Evolutionary conservation across 2,888 invertebrate species (phyloP).

Genomic region (Dasypogon diadema): DNA sequence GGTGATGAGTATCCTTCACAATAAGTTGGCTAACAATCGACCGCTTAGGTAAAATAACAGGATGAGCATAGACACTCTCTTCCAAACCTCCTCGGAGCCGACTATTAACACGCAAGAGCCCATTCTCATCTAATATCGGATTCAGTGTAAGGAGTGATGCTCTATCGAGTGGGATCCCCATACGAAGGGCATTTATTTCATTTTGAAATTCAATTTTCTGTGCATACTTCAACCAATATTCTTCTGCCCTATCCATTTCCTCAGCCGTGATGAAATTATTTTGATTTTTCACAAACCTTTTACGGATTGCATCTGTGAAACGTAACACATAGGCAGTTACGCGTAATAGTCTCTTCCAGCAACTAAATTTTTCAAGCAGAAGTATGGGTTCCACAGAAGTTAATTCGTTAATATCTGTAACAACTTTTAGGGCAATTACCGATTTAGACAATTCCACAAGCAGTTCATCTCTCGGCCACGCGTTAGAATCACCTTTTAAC

Average conservation of each 20-base stretch:
- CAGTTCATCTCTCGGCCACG: background rate
- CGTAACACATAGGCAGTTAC: background rate
- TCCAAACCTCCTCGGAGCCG: background rate
- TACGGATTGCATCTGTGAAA: background rate
- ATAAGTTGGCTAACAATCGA: background rate
- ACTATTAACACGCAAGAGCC: constrained; percentile 27
- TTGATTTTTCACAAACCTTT: background rate
- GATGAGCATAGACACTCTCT: background rate
- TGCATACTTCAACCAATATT: background rate
- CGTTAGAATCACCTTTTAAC: background rate
- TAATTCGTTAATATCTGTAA: background rate
- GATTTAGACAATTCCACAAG: background rate
- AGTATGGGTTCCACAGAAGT: constrained; percentile 19
- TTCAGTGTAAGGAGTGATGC: constrained; percentile 40
- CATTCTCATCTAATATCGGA: constrained; percentile 27
- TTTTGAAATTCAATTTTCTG: background rate
- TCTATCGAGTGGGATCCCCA: constrained; percentile 28
- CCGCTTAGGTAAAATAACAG: background rate
- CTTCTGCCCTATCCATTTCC: background rate
- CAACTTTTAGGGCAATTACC: background rate
- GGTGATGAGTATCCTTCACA: background rate
- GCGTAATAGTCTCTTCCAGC: constrained; percentile 22
- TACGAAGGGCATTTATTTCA: background rate
- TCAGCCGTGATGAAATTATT: background rate
- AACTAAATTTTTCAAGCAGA: background rate